These are phyloP conservation scores for Drosophila longiperda DNA, from an alignment of 2,888 invertebrate genomes.

Conservation along the genomic window DNA sequence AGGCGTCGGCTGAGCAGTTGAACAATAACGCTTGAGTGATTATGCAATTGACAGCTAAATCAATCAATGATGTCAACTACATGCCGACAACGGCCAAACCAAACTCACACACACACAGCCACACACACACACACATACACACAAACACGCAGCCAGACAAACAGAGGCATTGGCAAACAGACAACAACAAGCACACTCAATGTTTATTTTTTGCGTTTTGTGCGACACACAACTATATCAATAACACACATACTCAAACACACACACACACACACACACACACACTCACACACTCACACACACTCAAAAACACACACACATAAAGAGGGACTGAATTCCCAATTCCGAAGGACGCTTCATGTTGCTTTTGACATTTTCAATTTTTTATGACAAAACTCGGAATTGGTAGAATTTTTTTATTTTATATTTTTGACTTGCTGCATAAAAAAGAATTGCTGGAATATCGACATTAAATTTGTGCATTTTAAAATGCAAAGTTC, in stretches of 20 bases:
- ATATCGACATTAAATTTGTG: slow-evolving; percentile 17
- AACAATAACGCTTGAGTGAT: slow-evolving; percentile 83
- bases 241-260: slow-evolving; percentile 9
- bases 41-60: slow-evolving; percentile 84
- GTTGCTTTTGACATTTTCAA: slow-evolving; percentile 80
- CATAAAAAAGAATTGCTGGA: background rate
- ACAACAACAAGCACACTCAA: slow-evolving; percentile 46
- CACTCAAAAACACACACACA: background rate
- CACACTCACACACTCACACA: background rate
- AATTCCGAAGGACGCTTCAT: slow-evolving; percentile 53
- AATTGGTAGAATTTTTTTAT: slow-evolving; percentile 65
- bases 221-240: slow-evolving; percentile 31
- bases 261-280: background rate
- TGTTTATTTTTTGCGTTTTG: slow-evolving; percentile 57
- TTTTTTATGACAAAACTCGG: slow-evolving; percentile 77
- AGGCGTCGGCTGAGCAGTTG: slow-evolving; percentile 71
- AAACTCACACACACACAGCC: slow-evolving; percentile 20
- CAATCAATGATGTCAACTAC: slow-evolving; percentile 84
- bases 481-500: slow-evolving; percentile 18
- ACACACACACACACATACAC: slow-evolving; percentile 28
- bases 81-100: slow-evolving; percentile 63
- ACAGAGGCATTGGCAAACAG: slow-evolving; percentile 31
- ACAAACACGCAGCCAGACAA: background rate
- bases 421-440: slow-evolving; percentile 10
- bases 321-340: slow-evolving; percentile 26